These are phyloP conservation scores for Sus cebifrons DNA, from an alignment of 2,797 vertebrate genomes.

Conservation along the genomic window DNA sequence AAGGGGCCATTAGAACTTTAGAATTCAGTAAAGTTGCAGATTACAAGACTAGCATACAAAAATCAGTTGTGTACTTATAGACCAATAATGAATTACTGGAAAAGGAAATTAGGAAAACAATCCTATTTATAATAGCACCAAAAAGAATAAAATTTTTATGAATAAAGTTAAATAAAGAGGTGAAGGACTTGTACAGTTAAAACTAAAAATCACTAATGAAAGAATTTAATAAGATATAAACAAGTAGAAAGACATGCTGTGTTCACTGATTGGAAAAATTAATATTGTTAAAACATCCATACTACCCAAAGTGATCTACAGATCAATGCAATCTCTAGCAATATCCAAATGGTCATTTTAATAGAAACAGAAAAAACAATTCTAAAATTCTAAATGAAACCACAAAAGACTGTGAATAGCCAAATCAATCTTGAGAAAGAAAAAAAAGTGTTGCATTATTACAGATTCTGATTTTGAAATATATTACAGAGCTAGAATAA, in stretches of 20 bases:
- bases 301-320: not conserved
- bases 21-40: not conserved
- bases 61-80: not conserved
- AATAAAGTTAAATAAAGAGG: not conserved
- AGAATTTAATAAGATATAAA: not conserved
- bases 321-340: not conserved
- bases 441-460: not conserved
- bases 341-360: not conserved
- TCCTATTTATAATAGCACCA: not conserved
- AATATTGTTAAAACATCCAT: not conserved
- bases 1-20: not conserved
- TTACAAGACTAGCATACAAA: not conserved
- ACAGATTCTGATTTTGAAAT: not conserved
- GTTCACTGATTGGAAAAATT: not conserved
- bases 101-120: conserved; percentile 13
- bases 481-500: not conserved
- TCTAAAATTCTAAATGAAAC: not conserved
- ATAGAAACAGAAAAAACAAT: not conserved
- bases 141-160: not conserved
- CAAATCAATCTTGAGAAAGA: not conserved
- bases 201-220: not conserved
- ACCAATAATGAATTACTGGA: not conserved
- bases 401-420: not conserved
- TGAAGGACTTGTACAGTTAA: not conserved
- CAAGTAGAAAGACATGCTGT: not conserved